Base-by-base conservation (phyloP, 2,113 vertebrate genomes). In the Xiphophorus couchianus region DNA sequence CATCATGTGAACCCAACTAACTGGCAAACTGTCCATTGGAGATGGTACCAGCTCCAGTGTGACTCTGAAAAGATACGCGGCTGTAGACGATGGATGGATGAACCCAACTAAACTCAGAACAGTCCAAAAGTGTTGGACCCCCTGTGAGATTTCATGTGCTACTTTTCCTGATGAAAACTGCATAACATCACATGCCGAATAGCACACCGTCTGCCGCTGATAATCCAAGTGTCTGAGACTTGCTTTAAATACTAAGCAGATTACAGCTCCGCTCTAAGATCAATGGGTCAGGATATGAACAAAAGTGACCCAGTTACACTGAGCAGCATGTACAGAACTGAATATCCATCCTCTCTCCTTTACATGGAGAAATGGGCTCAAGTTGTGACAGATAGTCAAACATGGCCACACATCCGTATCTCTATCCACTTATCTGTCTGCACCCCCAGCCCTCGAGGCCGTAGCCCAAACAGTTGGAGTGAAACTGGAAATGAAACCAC, bases 401-500 rank as follows among this genome's bases (percentile, higher is more conserved):
- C 5, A 27, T 25, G 35, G 71, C 42, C 51, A n/a, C 51, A 58
- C 25, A 58, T 58, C n/a, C 51, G 1, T 58, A 58, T 58, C 51
- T 58, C 51, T n/a, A 58, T 8, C 51, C 25, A 58, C 51, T n/a
- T n/a, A 58, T n/a, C 51, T 58, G 51, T 58, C 51, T 58, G 7
- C 51, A 58, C 22, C 25, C 22, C 22, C 51, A 54, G 42, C 42
- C 78, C 29, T 60, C 74, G 77, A 78, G 30, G 48, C 66, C 42
- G 4, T 73, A 68, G 77, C 80, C 28, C 12, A 78, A 79, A 81
- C 73, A 69, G 73, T 90, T 80, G 81, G 77, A 80, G 82, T 80
- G 70, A 90, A 88, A 85, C 84, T 83, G 83, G 77, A 88, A 81
- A 78, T 58, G 51, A 58, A 92, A 92, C 90, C 87, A 89, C 88